Percentiles rank a stretch among this genome's conserved stretches.
phyloP scores from a whole-genome alignment of 2,797 vertebrate species.

The Vultur gryphus region DNA sequence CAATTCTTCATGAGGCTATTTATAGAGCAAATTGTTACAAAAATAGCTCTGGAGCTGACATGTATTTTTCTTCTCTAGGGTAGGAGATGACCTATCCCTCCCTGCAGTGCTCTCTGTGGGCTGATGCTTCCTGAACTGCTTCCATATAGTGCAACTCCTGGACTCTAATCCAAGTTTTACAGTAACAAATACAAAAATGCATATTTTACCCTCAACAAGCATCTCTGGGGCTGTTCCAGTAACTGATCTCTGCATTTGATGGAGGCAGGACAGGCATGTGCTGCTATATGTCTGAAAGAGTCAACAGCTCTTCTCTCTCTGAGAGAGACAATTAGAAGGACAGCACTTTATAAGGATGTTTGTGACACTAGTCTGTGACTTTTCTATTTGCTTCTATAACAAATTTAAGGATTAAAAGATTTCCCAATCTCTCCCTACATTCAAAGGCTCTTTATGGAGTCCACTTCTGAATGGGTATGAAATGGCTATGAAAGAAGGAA shows the following conservation, averaged over 20 bases:
- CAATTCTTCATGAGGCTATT: conserved; percentile 64
- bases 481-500: not conserved
- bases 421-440: not conserved
- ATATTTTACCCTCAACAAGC: not conserved
- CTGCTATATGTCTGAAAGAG: not conserved
- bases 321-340: not conserved
- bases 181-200: not conserved
- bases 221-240: not conserved
- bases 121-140: not conserved
- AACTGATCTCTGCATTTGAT: not conserved
- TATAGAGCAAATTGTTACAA: conserved; percentile 44
- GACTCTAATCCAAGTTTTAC: not conserved
- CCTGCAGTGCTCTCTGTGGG: not conserved
- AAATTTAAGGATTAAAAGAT: not conserved
- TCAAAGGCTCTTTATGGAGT: not conserved
- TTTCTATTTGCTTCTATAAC: not conserved
- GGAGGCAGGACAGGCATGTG: not conserved
- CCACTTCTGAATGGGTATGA: not conserved
- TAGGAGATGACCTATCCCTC: conserved; percentile 19
- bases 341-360: not conserved
- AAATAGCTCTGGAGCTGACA: conserved; percentile 61
- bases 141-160: not conserved
- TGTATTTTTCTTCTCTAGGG: conserved; percentile 31
- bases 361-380: not conserved
- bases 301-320: not conserved